phyloP scores from a whole-genome alignment of 2,888 invertebrate genomes.

The Palloptera scutellata region DNA sequence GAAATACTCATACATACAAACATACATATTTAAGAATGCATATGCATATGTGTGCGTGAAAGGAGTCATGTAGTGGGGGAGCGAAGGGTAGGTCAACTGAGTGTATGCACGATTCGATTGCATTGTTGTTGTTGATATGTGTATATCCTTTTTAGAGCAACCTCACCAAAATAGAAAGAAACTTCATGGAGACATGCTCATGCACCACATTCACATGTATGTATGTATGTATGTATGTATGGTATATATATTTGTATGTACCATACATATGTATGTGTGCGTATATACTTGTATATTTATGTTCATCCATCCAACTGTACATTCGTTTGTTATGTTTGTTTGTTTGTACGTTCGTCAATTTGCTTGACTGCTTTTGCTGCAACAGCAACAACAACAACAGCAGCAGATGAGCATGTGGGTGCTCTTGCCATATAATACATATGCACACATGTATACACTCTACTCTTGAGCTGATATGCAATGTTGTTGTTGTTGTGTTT shows the following conservation, averaged over 20 bases:
- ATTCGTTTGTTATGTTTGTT: too few species aligned
- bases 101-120: neutral
- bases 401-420: too few species aligned
- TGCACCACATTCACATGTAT: neutral
- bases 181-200: too few species aligned
- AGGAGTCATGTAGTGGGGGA: neutral
- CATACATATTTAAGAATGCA: conserved; percentile 11
- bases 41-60: neutral
- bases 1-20: conserved; percentile 11
- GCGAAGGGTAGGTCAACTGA: too few species aligned
- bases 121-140: neutral
- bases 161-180: too few species aligned
- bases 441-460: too few species aligned
- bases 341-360: too few species aligned
- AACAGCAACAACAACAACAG: too few species aligned
- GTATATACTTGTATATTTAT: too few species aligned
- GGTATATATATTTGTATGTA: neutral
- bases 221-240: neutral
- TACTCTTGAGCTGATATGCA: neutral
- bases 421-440: too few species aligned
- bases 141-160: neutral
- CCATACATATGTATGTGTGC: neutral
- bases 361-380: too few species aligned
- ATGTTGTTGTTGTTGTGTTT: neutral
- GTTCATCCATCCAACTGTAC: too few species aligned